These are phyloP conservation scores for Rhea americana DNA, from an alignment of 2,113 vertebrate genomes.

Conservation along the genomic window DNA sequence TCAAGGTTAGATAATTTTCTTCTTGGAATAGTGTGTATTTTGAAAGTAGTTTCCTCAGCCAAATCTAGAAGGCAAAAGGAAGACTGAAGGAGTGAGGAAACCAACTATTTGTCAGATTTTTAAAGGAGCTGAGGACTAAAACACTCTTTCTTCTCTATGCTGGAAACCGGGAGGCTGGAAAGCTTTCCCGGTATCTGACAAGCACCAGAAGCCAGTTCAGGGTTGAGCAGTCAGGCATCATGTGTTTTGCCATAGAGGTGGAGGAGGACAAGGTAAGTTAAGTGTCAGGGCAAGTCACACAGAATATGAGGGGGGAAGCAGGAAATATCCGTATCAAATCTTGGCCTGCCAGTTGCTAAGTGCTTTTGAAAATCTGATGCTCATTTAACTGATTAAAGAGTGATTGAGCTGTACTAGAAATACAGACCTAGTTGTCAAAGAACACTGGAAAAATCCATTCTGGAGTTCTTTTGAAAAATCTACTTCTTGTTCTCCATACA, in stretches of 20 bases:
- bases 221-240: constrained; percentile 11
- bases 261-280: background rate
- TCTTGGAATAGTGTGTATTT: background rate
- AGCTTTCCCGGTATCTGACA: background rate
- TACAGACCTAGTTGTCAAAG: constrained; percentile 35
- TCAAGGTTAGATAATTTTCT: background rate
- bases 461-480: constrained; percentile 21
- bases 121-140: background rate
- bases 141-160: background rate
- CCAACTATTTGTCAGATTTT: background rate
- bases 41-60: constrained; percentile 2
- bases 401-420: constrained; percentile 52
- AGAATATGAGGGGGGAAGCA: background rate
- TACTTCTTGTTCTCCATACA: constrained; percentile 5
- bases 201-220: background rate
- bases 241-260: constrained; percentile 26
- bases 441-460: constrained; percentile 47
- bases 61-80: background rate
- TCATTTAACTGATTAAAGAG: constrained; percentile 58
- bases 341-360: background rate
- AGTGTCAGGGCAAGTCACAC: background rate
- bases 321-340: constrained; percentile 10
- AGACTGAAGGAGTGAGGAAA: background rate
- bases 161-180: background rate
- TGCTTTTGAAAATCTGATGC: constrained; percentile 38